Conservation (phyloP, 2,113 vertebrate species). For the Eupsittula cactorum region DNA sequence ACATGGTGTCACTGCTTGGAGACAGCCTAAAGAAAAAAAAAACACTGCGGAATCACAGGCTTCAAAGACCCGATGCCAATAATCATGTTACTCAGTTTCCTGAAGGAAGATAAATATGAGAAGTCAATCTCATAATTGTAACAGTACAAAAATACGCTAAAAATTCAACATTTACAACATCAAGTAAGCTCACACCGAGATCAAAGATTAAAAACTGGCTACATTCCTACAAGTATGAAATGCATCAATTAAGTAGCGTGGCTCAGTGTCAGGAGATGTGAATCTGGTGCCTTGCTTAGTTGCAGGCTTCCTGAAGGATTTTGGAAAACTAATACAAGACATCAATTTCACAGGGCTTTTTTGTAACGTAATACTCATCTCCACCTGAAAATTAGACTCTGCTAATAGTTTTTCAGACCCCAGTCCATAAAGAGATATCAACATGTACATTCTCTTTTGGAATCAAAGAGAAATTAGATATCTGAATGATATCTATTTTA, state of each 20-base stretch:
- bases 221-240: background rate
- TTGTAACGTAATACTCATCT: background rate
- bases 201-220: conserved; percentile 44
- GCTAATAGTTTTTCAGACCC: background rate
- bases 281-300: background rate
- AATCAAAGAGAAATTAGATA: background rate
- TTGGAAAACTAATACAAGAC: background rate
- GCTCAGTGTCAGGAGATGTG: background rate
- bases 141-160: background rate
- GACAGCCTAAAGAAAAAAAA: conserved; percentile 43
- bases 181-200: conserved; percentile 1
- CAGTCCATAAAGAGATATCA: background rate
- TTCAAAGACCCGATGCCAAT: conserved; percentile 39
- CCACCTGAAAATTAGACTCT: background rate
- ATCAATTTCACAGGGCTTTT: background rate
- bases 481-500: background rate
- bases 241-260: background rate
- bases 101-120: conserved; percentile 32
- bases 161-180: conserved; percentile 32
- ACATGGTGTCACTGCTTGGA: conserved; percentile 67
- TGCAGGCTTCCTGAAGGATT: background rate
- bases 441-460: background rate
- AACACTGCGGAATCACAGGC: background rate
- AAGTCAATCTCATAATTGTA: conserved; percentile 14
- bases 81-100: conserved; percentile 18